A percentile compares a stretch with the other conserved stretches of the same genome.
These are phyloP conservation scores for Hemichromis elongatus DNA, from an alignment of 2,113 vertebrate species.

Conservation along the genomic window DNA sequence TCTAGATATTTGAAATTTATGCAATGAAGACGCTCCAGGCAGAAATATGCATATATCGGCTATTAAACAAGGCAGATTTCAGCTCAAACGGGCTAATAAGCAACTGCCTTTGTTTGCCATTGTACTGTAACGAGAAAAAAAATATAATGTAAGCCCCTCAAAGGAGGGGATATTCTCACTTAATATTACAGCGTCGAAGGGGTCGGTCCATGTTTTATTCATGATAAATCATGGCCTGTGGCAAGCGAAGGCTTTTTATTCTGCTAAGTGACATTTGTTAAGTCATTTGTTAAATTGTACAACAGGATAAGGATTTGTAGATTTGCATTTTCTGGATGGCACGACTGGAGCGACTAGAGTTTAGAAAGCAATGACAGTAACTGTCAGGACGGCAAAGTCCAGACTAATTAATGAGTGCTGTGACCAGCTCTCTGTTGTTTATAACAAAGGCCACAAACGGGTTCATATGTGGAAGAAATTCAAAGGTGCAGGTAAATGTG, in stretches of 20 bases:
- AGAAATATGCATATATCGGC: neutral
- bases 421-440: neutral
- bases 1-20: constrained; percentile 14
- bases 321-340: neutral
- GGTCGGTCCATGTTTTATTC: constrained; percentile 58
- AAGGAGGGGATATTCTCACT: constrained; percentile 15
- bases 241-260: constrained; percentile 29
- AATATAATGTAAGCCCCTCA: neutral
- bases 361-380: neutral
- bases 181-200: neutral
- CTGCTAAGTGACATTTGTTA: constrained; percentile 54
- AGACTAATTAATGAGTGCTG: neutral
- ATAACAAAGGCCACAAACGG: neutral
- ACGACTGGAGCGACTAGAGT: neutral
- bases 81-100: constrained; percentile 7
- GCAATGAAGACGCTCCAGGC: constrained; percentile 1
- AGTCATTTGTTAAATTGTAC: constrained; percentile 59
- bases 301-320: constrained; percentile 28
- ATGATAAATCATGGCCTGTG: constrained; percentile 32
- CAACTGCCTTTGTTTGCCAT: constrained; percentile 8
- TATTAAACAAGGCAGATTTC: constrained; percentile 13
- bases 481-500: neutral
- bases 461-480: neutral
- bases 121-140: neutral
- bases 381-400: neutral